A percentile compares a stretch with the other conserved stretches of the same genome.
These are phyloP conservation scores for Copidosoma floridanum DNA, from an alignment of 1,140 invertebrate species.

Conservation along the genomic window DNA sequence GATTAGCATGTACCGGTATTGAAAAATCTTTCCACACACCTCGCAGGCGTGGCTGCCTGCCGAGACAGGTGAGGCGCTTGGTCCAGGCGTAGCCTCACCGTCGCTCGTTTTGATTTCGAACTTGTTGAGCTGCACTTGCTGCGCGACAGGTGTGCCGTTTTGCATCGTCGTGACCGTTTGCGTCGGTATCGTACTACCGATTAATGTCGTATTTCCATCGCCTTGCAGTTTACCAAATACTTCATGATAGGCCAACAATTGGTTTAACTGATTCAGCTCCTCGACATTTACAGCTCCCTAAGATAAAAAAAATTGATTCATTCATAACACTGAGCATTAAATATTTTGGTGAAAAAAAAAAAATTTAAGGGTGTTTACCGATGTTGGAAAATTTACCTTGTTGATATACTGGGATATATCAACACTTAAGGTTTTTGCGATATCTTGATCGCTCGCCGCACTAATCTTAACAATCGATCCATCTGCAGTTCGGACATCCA, in stretches of 20 bases:
- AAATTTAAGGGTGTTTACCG: too few species aligned
- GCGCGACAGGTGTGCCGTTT: constrained; percentile 51
- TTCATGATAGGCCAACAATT: constrained; percentile 80
- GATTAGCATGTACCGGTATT: constrained; percentile 81
- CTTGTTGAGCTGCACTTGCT: constrained; percentile 60
- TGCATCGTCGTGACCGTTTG: constrained; percentile 55
- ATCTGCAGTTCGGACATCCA: constrained; percentile 69
- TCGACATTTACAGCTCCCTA: constrained; percentile 67
- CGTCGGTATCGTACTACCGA: constrained; percentile 56
- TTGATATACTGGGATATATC: constrained; percentile 75
- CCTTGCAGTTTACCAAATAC: constrained; percentile 80
- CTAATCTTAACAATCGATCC: constrained; percentile 73
- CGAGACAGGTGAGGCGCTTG: constrained; percentile 56
- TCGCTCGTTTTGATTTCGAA: constrained; percentile 58
- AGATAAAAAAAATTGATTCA: constrained; percentile 29
- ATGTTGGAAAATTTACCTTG: constrained; percentile 62
- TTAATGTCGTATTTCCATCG: constrained; percentile 53
- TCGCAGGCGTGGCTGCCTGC: constrained; percentile 73
- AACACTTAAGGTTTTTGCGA: constrained; percentile 67
- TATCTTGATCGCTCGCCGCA: constrained; percentile 65
- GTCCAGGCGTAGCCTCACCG: constrained; percentile 56
- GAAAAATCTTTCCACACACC: constrained; percentile 81
- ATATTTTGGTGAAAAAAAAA: not conserved
- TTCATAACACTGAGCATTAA: constrained; percentile 1
- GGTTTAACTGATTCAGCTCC: constrained; percentile 78